Conservation (phyloP, 2,113 vertebrate species). For the Zeus faber region DNA sequence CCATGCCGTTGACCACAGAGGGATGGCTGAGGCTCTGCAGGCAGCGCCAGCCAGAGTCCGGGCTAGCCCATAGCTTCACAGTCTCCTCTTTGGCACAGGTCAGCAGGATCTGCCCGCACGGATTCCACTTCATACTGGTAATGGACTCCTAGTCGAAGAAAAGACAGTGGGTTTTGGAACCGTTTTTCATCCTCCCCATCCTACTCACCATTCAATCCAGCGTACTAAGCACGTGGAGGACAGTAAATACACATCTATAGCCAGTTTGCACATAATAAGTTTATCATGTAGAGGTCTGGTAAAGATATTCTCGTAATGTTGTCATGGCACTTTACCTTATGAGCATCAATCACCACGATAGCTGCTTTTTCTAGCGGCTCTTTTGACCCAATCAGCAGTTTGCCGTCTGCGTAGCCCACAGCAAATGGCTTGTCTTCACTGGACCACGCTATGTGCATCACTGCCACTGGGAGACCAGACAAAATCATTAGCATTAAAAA, state of each 20-base stretch:
- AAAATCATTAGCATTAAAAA: neutral
- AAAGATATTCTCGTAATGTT: neutral
- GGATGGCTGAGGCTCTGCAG: conserved; percentile 84
- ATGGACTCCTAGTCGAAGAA: conserved; percentile 89
- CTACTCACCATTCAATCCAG: neutral
- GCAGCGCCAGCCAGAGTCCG: conserved; percentile 75
- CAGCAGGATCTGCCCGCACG: conserved; percentile 84
- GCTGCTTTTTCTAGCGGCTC: conserved; percentile 88
- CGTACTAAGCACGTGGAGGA: neutral
- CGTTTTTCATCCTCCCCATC: neutral
- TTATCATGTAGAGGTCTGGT: neutral
- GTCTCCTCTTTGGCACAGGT: conserved; percentile 95
- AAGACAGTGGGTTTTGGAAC: neutral
- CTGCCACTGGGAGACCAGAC: conserved; percentile 77
- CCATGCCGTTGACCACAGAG: conserved; percentile 81
- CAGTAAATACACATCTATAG: neutral
- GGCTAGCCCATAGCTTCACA: conserved; percentile 86
- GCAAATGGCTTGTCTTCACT: conserved; percentile 93
- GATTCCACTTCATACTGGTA: conserved; percentile 89
- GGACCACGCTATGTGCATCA: conserved; percentile 94
- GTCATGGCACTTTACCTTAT: conserved; percentile 78
- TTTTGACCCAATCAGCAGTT: conserved; percentile 86
- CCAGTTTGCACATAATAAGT: neutral
- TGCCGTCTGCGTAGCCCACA: conserved; percentile 93
- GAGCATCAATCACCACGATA: conserved; percentile 88